Base-by-base conservation (phyloP, 2,888 invertebrate genomes). In the Linnaemya tessellans region DNA sequence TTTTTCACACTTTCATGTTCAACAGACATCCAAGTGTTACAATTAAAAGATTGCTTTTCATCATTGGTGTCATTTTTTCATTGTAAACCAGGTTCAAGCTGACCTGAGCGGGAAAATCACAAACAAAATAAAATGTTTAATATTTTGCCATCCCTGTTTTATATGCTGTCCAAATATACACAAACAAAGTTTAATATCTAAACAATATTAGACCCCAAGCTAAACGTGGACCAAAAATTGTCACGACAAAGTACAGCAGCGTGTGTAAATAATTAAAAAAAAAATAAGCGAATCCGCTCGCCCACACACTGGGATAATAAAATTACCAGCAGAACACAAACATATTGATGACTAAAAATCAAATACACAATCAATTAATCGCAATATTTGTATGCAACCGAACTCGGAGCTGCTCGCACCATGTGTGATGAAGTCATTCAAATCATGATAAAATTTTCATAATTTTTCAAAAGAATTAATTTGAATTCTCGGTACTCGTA, bases 211-310 rank as follows among this genome's bases (percentile, higher is more conserved):
- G 89, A 90, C 89, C 88, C 81, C 83, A 88, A 91, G 89, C 89
- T 88, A 87, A 89, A 89, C 89, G 89, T 89, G 64, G 18, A 20
- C 20, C 89, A 89, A 83, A 88, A 88, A 89, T 89, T 87, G 89
- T 87, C 91, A 91, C 90, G 90, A 91, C 88, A 89, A 51, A 56
- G 11, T 35, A 56, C 18, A 65, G 43, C 56, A 67, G 43, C 35
- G 58, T 67, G 46, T 58, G 7, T 58, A 13, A 58, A 46, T 49
- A 56, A 64, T 49, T 54, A 13, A 18, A 15, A 18, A 65, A 51
- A 38, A 41, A 56, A n/a, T 18, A 49, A 43, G 4, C 7, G 9
- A 35, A 46, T 15, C 35, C 49, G 30, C 25, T 35, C 86, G 38
- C 71, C 80, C 30, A 83, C 80, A 68, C 73, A 22, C 0, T 38